A percentile compares a stretch with the other conserved stretches of the same genome.
Conservation (phyloP, 2,797 vertebrate genomes). For the Scarus forsteni region DNA sequence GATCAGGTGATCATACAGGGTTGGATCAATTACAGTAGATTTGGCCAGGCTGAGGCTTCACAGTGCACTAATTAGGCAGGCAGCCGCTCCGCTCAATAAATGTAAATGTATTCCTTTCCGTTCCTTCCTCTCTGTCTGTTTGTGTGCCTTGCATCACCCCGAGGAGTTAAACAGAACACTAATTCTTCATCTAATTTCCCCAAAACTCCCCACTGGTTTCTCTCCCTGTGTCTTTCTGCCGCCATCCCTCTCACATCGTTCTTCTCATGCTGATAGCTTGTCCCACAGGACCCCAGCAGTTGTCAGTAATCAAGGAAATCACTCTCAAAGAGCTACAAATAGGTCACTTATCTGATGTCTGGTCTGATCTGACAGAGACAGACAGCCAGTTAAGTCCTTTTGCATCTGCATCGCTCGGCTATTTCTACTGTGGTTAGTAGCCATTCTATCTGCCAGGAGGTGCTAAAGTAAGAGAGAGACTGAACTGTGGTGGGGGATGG, state of each 20-base stretch:
- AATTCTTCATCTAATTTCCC: slow-evolving; percentile 76
- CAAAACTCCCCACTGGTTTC: slow-evolving; percentile 49
- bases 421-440: slow-evolving; percentile 72
- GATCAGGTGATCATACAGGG: slow-evolving; percentile 48
- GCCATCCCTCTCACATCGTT: slow-evolving; percentile 56
- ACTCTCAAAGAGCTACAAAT: slow-evolving; percentile 80
- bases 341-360: slow-evolving; percentile 81
- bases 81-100: slow-evolving; percentile 61
- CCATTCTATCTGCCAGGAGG: slow-evolving; percentile 53
- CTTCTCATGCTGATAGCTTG: slow-evolving; percentile 70
- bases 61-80: slow-evolving; percentile 72
- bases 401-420: slow-evolving; percentile 56
- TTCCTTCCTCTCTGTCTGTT: slow-evolving; percentile 52
- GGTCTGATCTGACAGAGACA: slow-evolving; percentile 74
- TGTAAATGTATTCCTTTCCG: slow-evolving; percentile 66
- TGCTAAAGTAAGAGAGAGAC: slow-evolving; percentile 38
- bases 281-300: slow-evolving; percentile 76
- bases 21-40: slow-evolving; percentile 71
- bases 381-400: slow-evolving; percentile 67
- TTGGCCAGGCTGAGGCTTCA: slow-evolving; percentile 67
- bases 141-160: slow-evolving; percentile 55
- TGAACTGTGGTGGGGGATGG: slow-evolving; percentile 25
- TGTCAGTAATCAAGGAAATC: slow-evolving; percentile 84
- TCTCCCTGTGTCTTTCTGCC: slow-evolving; percentile 35
- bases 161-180: slow-evolving; percentile 68